These are phyloP conservation scores for Rafetus swinhoei DNA, from an alignment of 2,113 vertebrate species.

Conservation along the genomic window DNA sequence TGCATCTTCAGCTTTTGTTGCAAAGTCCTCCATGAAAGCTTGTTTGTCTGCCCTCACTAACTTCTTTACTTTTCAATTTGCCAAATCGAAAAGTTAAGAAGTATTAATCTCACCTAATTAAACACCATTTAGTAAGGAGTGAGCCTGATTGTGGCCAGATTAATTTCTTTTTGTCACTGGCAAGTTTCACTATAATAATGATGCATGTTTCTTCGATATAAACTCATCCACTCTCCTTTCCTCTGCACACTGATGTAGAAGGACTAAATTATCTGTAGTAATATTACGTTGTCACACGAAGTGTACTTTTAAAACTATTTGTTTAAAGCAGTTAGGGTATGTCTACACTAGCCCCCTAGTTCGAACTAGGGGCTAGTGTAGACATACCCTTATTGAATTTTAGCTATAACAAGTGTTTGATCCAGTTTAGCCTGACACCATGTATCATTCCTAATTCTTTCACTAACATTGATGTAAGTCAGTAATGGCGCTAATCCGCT, in stretches of 20 bases:
- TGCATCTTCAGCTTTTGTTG: too few species aligned
- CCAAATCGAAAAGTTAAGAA: background rate
- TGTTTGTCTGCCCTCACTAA: too few species aligned
- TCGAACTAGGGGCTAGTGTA: too few species aligned
- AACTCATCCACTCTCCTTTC: slow-evolving; percentile 31
- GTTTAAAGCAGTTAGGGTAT: background rate
- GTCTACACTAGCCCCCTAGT: too few species aligned
- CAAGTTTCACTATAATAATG: slow-evolving; percentile 2
- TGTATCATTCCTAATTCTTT: background rate
- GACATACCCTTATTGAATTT: background rate
- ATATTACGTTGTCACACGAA: slow-evolving; percentile 4
- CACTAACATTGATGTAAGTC: background rate
- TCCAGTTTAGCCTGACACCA: background rate
- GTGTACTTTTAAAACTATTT: background rate
- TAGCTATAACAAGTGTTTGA: background rate
- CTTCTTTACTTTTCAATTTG: too few species aligned
- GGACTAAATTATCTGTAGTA: background rate
- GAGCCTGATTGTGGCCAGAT: slow-evolving; percentile 4
- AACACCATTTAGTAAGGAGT: background rate
- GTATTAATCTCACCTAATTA: background rate
- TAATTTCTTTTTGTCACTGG: background rate
- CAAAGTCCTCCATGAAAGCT: too few species aligned
- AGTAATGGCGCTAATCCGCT: background rate
- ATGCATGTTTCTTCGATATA: slow-evolving; percentile 25
- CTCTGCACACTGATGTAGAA: slow-evolving; percentile 3